A percentile compares a stretch with the other conserved stretches of the same genome.
phyloP scores from a whole-genome alignment of 2,888 invertebrate species.

The Stictocephala bisonia region DNA sequence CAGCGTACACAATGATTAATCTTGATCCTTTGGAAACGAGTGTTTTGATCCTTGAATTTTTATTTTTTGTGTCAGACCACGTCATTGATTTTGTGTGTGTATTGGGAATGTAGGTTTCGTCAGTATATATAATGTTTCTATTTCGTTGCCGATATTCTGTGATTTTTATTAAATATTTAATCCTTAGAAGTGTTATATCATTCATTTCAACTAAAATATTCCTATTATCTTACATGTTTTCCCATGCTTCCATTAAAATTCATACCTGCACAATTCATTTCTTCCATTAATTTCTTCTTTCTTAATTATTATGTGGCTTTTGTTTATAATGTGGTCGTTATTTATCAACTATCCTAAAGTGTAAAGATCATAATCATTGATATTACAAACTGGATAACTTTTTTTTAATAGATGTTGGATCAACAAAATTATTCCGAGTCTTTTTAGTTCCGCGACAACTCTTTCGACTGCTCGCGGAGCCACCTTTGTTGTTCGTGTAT shows the following conservation, averaged over 20 bases:
- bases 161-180: constrained; percentile 5
- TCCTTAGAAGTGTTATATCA: constrained; percentile 2
- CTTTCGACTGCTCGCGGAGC: no score
- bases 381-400: no score
- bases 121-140: constrained; percentile 19
- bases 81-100: constrained; percentile 1
- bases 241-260: constrained; percentile 4
- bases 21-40: constrained; percentile 1
- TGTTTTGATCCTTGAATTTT: not conserved
- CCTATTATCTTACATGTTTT: constrained; percentile 7
- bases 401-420: no score
- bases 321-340: not conserved
- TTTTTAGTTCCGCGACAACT: no score
- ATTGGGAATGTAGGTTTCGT: constrained; percentile 20
- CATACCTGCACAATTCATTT: not conserved
- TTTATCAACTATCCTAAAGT: no score
- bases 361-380: no score
- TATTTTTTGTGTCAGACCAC: constrained; percentile 18
- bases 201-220: constrained; percentile 11
- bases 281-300: constrained; percentile 10
- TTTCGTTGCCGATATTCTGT: not conserved
- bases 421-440: no score
- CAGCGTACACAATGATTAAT: not conserved
- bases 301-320: not conserved
- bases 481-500: no score